Evolutionary conservation across 2,113 vertebrate species (phyloP), one percentile per base, ranked within the genome.

Genomic region (Machaerirhynchus nigripectus): DNA sequence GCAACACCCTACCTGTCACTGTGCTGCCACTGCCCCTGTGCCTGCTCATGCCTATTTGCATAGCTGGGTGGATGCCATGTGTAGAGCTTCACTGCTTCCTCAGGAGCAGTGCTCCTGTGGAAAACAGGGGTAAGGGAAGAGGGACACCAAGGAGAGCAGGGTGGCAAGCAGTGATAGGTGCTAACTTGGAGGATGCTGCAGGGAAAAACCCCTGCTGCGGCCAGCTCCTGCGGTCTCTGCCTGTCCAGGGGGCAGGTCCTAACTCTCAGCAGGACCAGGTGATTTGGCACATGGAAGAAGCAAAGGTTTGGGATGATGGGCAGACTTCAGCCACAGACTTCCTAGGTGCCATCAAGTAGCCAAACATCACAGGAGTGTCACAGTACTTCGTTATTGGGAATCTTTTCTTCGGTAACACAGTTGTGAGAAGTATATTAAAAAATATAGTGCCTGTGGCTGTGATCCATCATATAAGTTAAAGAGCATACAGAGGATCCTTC

Each of bases 401-500:
- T 44, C 6, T 75, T 70, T 87, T 37, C 6, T 80, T 75, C 0
- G 0, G 28, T 67, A 78, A 47, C 33, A 31, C 16, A 31, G 2
- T 0, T 23, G 4, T 67, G 47, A 92, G 47, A 78, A 52, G 35
- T 63, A 30, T 22, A 17, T 27, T 67, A 57, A 64, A 78, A 47
- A 68, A 50, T 5, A 37, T 2, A 31, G 9, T 63, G 26, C 20
- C 35, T 19, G 89, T 77, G 27, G 11, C 20, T 85, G 7, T 12
- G 1, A 15, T 65, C 39, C 17, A 0, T 60, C 2, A 0, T 12
- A 4, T 65, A 60, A 68, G 9, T 57, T 86, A 37, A 84, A 33
- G 13, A 65, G 35, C 50, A 50, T 9, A 60, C 11, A 82, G 56
- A 24, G 2, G 5, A 20, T 83, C 47, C 50, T 67, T 88, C 4